phyloP scores from a whole-genome alignment of 1,140 invertebrate genomes.

The Hypsibius dujardini region DNA sequence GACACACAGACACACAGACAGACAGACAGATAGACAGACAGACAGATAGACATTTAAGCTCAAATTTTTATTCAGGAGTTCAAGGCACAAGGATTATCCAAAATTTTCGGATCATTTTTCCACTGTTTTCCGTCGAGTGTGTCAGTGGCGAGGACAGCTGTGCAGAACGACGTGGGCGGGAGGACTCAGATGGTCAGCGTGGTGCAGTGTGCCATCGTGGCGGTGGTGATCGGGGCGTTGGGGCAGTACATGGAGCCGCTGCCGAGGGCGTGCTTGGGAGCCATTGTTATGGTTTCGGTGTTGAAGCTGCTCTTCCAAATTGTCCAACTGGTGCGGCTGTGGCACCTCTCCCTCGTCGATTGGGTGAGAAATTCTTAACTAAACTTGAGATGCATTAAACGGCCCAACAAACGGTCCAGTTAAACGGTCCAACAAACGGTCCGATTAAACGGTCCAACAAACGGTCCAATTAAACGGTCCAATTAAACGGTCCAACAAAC shows the following conservation, averaged over 20 bases:
- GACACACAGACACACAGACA: too few relatives aligned
- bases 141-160: slow-evolving; percentile 8
- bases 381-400: too few relatives aligned
- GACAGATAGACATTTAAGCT: too few relatives aligned
- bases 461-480: too few relatives aligned
- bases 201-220: not conserved
- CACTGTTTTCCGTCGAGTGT: slow-evolving; percentile 20
- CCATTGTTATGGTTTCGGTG: slow-evolving; percentile 15
- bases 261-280: not conserved
- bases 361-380: not conserved
- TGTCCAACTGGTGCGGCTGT: not conserved
- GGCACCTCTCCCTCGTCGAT: not conserved
- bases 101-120: slow-evolving; percentile 20
- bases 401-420: too few relatives aligned
- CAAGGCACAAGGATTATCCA: slow-evolving; percentile 17
- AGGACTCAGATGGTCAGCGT: slow-evolving; percentile 13
- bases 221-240: not conserved
- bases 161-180: slow-evolving; percentile 11
- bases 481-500: too few relatives aligned
- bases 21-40: too few relatives aligned
- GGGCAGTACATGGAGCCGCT: slow-evolving; percentile 5
- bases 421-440: too few relatives aligned
- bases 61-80: slow-evolving; percentile 6
- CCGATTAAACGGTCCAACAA: too few relatives aligned
- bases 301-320: slow-evolving; percentile 7